Evolutionary conservation across 2,113 vertebrate genomes (phyloP).

Genomic region (Alectura lathami): DNA sequence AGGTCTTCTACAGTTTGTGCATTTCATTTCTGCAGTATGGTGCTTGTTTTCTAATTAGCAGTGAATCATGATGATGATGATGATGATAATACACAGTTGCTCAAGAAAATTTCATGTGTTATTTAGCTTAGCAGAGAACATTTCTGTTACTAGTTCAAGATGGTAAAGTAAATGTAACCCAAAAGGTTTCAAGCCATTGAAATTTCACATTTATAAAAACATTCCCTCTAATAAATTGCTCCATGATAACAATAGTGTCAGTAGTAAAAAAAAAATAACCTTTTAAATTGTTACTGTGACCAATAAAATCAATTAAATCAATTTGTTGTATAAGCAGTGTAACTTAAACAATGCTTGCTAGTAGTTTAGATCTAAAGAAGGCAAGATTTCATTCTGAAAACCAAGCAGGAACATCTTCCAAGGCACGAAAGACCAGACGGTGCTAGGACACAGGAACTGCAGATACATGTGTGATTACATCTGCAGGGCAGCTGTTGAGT

Average conservation of each 20-base stretch:
- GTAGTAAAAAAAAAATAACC: background rate
- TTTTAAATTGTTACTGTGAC: background rate
- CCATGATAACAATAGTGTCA: background rate
- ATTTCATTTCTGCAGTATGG: background rate
- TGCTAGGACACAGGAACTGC: background rate
- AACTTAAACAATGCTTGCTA: background rate
- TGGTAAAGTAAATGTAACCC: background rate
- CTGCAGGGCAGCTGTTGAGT: background rate
- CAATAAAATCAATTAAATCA: background rate
- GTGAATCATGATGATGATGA: background rate
- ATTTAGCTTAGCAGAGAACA: background rate
- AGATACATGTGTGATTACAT: background rate
- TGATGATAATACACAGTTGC: background rate
- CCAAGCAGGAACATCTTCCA: background rate
- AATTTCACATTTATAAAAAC: background rate
- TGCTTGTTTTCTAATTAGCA: constrained; percentile 27
- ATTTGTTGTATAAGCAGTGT: background rate
- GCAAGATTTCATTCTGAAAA: background rate
- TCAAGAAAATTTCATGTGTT: constrained; percentile 6
- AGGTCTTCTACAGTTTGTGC: background rate
- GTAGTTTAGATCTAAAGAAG: background rate
- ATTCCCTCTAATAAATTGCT: background rate
- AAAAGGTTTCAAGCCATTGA: background rate
- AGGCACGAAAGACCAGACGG: background rate
- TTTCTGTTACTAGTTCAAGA: background rate